phyloP scores from a whole-genome alignment of 2,888 invertebrate genomes.

The Drosophila quinaria region DNA sequence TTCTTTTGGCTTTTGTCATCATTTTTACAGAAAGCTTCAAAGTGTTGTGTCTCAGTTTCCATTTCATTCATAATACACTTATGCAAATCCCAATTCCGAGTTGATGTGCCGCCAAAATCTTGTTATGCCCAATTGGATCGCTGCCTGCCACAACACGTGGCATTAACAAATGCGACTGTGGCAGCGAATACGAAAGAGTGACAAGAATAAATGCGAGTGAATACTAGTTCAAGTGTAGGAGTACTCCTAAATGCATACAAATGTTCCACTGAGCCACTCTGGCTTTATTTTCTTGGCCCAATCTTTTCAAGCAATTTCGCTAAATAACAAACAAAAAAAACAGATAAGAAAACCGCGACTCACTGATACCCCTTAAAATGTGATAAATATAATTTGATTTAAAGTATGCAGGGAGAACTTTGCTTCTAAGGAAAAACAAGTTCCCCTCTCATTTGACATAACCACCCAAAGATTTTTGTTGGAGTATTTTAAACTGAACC shows the following conservation, averaged over 20 bases:
- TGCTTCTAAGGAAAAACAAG: no score
- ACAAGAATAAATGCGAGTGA: constrained; percentile 5
- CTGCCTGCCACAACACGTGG: constrained; percentile 24
- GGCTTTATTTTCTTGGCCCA: neutral
- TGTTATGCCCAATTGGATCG: constrained; percentile 21
- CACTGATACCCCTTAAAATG: neutral
- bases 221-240: constrained; percentile 16
- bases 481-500: neutral
- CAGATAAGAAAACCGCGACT: neutral
- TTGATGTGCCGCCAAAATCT: constrained; percentile 24
- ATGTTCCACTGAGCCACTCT: constrained; percentile 4
- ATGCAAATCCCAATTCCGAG: constrained; percentile 11
- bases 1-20: constrained; percentile 4
- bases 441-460: no score
- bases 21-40: neutral
- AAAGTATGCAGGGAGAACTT: no score
- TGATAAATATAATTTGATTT: no score
- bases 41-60: neutral
- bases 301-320: neutral
- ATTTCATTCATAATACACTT: constrained; percentile 8
- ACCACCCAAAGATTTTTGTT: no score
- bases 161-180: constrained; percentile 13
- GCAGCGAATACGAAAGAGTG: constrained; percentile 12
- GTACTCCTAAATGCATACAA: neutral
- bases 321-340: neutral